Evolutionary conservation across 1,140 invertebrate species (phyloP).

Genomic region (Patella vulgata): DNA sequence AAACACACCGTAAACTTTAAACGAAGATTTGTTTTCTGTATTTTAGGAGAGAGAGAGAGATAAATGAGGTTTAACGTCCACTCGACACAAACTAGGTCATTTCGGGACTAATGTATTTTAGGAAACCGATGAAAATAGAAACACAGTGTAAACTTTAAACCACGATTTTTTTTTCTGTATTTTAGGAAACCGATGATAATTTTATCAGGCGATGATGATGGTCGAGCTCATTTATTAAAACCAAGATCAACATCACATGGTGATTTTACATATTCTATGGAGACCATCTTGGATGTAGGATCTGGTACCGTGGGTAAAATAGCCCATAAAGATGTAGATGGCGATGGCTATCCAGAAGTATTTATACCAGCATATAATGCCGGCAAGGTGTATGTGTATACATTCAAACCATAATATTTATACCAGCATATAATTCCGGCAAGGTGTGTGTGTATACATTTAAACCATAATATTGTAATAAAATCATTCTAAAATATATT

Average conservation of each 20-base stretch:
- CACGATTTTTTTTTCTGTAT: too few relatives aligned
- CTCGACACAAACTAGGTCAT: too few relatives aligned
- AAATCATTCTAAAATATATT: too few relatives aligned
- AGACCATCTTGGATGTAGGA: slow-evolving; percentile 32
- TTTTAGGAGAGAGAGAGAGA: too few relatives aligned
- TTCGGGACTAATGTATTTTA: too few relatives aligned
- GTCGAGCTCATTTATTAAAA: slow-evolving; percentile 58
- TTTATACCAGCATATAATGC: slow-evolving; percentile 59
- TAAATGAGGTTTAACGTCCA: too few relatives aligned
- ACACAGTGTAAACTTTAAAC: too few relatives aligned
- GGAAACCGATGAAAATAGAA: too few relatives aligned
- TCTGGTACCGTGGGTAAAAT: slow-evolving; percentile 50
- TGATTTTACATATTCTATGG: slow-evolving; percentile 60
- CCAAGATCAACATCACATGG: slow-evolving; percentile 44
- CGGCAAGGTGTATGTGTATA: slow-evolving; percentile 57
- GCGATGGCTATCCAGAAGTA: slow-evolving; percentile 63
- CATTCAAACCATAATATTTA: slow-evolving; percentile 56
- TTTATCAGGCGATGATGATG: slow-evolving; percentile 66
- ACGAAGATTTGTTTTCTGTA: too few relatives aligned
- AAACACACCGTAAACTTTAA: too few relatives aligned
- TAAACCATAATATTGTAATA: too few relatives aligned
- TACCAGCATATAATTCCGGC: slow-evolving; percentile 56
- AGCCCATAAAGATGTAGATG: slow-evolving; percentile 60
- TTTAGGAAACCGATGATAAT: slow-evolving; percentile 54
- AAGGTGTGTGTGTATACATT: slow-evolving; percentile 60